These are phyloP conservation scores for Mythimna ferrago DNA, from an alignment of 2,888 invertebrate genomes.

Conservation along the genomic window DNA sequence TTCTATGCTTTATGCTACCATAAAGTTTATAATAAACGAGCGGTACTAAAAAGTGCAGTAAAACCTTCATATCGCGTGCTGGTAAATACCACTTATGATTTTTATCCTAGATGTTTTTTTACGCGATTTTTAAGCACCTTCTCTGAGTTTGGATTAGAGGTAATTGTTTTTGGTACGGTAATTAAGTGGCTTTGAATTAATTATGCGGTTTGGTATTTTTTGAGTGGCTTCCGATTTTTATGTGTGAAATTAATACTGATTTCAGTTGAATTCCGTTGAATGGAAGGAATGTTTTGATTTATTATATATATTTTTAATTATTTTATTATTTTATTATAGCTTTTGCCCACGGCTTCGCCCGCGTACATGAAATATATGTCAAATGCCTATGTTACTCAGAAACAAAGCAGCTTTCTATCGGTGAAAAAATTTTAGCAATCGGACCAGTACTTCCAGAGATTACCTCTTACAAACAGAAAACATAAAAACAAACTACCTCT, in stretches of 20 bases:
- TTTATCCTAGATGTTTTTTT: conserved; percentile 64
- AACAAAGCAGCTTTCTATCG: too few species aligned
- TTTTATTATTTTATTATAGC: too few species aligned
- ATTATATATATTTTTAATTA: too few species aligned
- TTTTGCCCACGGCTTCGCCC: too few species aligned
- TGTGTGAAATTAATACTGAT: neutral
- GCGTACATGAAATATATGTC: too few species aligned
- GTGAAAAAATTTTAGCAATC: too few species aligned
- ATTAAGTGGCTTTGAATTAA: conserved; percentile 9
- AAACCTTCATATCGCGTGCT: conserved; percentile 81
- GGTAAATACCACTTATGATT: conserved; percentile 71
- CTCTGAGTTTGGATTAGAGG: conserved; percentile 15
- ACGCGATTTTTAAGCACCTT: conserved; percentile 51
- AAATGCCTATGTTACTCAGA: too few species aligned
- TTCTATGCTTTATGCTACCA: conserved; percentile 86
- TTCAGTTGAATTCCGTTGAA: neutral
- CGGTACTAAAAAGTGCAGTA: conserved; percentile 82
- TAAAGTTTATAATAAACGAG: conserved; percentile 89
- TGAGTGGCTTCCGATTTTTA: neutral
- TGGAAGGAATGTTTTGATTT: too few species aligned
- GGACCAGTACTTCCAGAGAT: too few species aligned
- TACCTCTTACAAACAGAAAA: too few species aligned
- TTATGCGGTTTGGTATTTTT: neutral
- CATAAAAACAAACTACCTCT: too few species aligned
- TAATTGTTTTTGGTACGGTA: conserved; percentile 8